A percentile compares a stretch with the other conserved stretches of the same genome.
Conservation (phyloP, 2,888 invertebrate species). For the Prenolepis imparis region DNA sequence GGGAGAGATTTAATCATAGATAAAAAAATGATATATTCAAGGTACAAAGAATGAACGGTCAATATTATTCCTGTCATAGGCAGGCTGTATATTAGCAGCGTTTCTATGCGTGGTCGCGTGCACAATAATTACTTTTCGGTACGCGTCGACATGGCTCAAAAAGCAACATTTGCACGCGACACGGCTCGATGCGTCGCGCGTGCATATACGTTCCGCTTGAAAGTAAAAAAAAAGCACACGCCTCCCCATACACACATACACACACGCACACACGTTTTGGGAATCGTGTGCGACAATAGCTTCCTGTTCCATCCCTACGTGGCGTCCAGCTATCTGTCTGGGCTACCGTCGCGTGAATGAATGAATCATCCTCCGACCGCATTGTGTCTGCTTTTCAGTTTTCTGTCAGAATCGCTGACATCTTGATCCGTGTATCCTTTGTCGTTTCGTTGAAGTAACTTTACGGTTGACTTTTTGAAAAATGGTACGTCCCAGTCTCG, state of each 20-base stretch:
- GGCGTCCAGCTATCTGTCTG: slow-evolving; percentile 80
- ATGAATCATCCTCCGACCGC: slow-evolving; percentile 71
- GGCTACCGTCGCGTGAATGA: slow-evolving; percentile 72
- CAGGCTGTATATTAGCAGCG: slow-evolving; percentile 66
- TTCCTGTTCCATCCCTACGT: slow-evolving; percentile 79
- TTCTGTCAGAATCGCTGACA: slow-evolving; percentile 69
- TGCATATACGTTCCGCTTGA: slow-evolving; percentile 35
- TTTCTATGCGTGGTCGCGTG: slow-evolving; percentile 77
- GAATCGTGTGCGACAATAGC: slow-evolving; percentile 79
- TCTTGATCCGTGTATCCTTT: slow-evolving; percentile 70
- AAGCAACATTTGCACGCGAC: slow-evolving; percentile 78
- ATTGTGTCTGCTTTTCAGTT: slow-evolving; percentile 73
- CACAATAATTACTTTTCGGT: slow-evolving; percentile 79
- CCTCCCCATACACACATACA: slow-evolving; percentile 42
- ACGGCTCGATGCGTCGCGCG: slow-evolving; percentile 52
- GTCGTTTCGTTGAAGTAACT: slow-evolving; percentile 54
- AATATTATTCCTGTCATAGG: slow-evolving; percentile 68
- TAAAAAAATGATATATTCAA: slow-evolving; percentile 8
- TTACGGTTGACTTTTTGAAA: slow-evolving; percentile 7
- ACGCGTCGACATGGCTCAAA: slow-evolving; percentile 72
- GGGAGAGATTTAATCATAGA: background rate
- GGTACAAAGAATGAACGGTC: slow-evolving; percentile 44
- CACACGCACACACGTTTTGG: slow-evolving; percentile 57
- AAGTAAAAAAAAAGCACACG: slow-evolving; percentile 45
- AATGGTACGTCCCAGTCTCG: background rate